Evolutionary conservation across 2,888 invertebrate species (phyloP).

Genomic region (Scaptomyza reducta): DNA sequence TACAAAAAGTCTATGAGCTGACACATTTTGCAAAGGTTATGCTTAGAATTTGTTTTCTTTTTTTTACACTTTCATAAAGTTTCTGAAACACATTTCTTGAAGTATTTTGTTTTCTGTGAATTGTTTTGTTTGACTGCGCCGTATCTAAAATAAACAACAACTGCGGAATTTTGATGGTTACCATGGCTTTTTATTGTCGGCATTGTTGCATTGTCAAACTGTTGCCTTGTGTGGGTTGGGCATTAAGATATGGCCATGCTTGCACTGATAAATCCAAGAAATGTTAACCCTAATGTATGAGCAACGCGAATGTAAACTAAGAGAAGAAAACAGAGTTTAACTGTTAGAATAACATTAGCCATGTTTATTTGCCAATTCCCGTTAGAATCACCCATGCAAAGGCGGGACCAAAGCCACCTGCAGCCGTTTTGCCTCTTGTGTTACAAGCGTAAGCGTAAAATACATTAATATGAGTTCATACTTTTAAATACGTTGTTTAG

Average conservation of each 20-base stretch:
- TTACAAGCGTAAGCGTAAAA: too few relatives aligned
- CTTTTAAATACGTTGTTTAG: too few relatives aligned
- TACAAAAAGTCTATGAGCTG: conserved; percentile 50
- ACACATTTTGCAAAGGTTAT: conserved; percentile 56
- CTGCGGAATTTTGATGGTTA: conserved; percentile 73
- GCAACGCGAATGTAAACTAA: too few relatives aligned
- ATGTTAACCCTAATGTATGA: neutral
- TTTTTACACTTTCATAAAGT: neutral
- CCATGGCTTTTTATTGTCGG: conserved; percentile 68
- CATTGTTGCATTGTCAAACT: conserved; percentile 68
- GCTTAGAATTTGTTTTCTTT: conserved; percentile 7
- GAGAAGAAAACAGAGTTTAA: too few relatives aligned
- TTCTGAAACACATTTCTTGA: conserved; percentile 8
- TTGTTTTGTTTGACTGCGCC: conserved; percentile 45
- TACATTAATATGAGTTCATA: too few relatives aligned
- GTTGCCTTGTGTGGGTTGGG: conserved; percentile 58
- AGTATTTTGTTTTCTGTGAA: conserved; percentile 35
- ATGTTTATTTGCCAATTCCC: too few relatives aligned
- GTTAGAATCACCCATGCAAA: too few relatives aligned
- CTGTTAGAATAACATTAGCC: too few relatives aligned
- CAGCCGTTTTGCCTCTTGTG: too few relatives aligned
- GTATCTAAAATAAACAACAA: conserved; percentile 76
- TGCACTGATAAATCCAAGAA: neutral
- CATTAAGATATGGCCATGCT: conserved; percentile 14
- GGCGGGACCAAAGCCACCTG: too few relatives aligned